Percentiles rank a stretch among this genome's conserved stretches.
These are phyloP conservation scores for Pachyramphus minor DNA, from an alignment of 2,113 vertebrate genomes.

Conservation along the genomic window DNA sequence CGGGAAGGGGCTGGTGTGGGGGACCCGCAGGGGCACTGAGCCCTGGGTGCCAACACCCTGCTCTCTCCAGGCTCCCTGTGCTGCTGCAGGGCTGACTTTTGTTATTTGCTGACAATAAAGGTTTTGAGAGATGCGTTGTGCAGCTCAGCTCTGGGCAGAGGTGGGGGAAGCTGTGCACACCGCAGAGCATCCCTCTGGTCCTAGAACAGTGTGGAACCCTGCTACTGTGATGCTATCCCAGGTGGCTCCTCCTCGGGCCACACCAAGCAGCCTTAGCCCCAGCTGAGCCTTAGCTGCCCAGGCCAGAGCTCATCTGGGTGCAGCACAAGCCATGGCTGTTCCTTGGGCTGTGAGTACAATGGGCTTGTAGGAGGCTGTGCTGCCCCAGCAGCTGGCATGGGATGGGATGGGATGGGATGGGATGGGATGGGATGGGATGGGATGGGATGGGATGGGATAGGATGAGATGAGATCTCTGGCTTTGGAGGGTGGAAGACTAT, in stretches of 20 bases:
- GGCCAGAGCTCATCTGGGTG: not conserved
- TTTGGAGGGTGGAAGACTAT: not conserved
- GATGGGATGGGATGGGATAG: not conserved
- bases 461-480: no score
- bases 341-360: fast-evolving
- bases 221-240: not conserved
- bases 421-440: not conserved
- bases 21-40: fast-evolving
- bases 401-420: not conserved
- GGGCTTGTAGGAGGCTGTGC: not conserved
- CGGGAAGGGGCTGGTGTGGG: not conserved
- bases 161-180: fast-evolving
- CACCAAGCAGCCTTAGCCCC: not conserved
- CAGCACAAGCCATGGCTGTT: not conserved
- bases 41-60: not conserved
- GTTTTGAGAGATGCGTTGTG: constrained; percentile 27
- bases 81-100: not conserved
- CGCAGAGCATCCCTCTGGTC: fast-evolving
- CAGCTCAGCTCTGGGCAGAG: not conserved
- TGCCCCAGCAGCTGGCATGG: not conserved
- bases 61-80: not conserved
- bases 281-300: not conserved
- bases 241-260: not conserved
- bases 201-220: not conserved
- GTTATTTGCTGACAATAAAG: constrained; percentile 61